phyloP scores from a whole-genome alignment of 1,140 invertebrate species.

The Zophobas morio region DNA sequence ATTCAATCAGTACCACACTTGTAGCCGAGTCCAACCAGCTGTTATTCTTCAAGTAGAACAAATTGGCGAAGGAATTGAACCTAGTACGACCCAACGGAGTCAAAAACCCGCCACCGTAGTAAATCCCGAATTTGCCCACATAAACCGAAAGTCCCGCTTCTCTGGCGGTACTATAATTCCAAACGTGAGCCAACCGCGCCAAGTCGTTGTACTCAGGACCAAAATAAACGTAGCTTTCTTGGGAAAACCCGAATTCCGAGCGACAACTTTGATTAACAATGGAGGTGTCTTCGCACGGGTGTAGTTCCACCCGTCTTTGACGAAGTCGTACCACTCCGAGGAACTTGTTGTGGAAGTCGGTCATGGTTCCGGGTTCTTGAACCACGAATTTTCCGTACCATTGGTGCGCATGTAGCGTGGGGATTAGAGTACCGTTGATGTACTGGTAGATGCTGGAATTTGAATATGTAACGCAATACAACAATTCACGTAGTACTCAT shows the following conservation, averaged over 20 bases:
- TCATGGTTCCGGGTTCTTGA: slow-evolving; percentile 57
- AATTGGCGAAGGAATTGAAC: slow-evolving; percentile 55
- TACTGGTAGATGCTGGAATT: slow-evolving; percentile 56
- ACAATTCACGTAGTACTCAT: slow-evolving; percentile 32
- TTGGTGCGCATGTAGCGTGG: slow-evolving; percentile 51
- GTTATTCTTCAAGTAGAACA: slow-evolving; percentile 52
- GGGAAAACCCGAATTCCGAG: slow-evolving; percentile 15
- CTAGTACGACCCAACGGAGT: slow-evolving; percentile 54
- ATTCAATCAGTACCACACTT: slow-evolving; percentile 56
- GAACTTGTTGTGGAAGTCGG: slow-evolving; percentile 59
- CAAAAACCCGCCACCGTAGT: slow-evolving; percentile 56
- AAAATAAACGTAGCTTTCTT: not conserved
- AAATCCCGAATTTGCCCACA: slow-evolving; percentile 54
- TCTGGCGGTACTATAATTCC: slow-evolving; percentile 46
- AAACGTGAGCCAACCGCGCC: slow-evolving; percentile 38
- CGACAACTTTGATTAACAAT: slow-evolving; percentile 7
- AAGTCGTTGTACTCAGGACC: slow-evolving; percentile 45
- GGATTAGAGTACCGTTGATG: slow-evolving; percentile 50
- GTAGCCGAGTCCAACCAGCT: slow-evolving; percentile 55
- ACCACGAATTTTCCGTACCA: slow-evolving; percentile 56
- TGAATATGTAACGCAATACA: not conserved
- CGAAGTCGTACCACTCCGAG: slow-evolving; percentile 54
- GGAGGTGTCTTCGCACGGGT: not conserved
- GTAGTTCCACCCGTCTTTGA: slow-evolving; percentile 47
- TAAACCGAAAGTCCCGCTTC: slow-evolving; percentile 41